Percentiles rank a stretch among this genome's conserved stretches.
These are phyloP conservation scores for Neoniphon sammara DNA, from an alignment of 2,797 vertebrate genomes.

Conservation along the genomic window DNA sequence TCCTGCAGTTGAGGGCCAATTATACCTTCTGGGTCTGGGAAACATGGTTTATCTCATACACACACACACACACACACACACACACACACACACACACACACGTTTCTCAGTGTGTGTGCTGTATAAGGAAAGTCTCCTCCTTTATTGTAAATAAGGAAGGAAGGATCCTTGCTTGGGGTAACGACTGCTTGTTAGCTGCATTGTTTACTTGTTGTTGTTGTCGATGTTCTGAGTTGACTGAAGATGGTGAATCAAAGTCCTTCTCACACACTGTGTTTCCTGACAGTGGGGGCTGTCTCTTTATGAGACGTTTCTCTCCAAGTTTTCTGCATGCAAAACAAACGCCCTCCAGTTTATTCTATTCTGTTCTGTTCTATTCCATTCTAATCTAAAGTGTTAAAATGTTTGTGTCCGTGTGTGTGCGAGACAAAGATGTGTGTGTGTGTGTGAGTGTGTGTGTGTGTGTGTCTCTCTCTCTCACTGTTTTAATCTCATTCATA, in stretches of 20 bases:
- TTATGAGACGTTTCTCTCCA: slow-evolving; percentile 2
- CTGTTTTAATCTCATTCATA: slow-evolving; percentile 79
- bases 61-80: slow-evolving; percentile 3
- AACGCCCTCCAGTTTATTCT: not conserved
- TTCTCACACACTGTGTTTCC: slow-evolving; percentile 14
- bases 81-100: not conserved
- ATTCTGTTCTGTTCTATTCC: not conserved
- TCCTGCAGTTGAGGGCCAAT: slow-evolving; percentile 64
- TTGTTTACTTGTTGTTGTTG: slow-evolving; percentile 53
- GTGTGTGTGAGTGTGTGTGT: slow-evolving; percentile 15
- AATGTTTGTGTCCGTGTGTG: slow-evolving; percentile 45
- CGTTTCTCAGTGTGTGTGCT: too few relatives aligned
- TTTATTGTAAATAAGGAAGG: slow-evolving; percentile 33
- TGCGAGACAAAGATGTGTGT: too few relatives aligned
- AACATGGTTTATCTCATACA: slow-evolving; percentile 44
- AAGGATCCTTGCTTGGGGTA: slow-evolving; percentile 38
- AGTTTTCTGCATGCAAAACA: slow-evolving; percentile 4
- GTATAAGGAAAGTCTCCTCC: slow-evolving; percentile 20
- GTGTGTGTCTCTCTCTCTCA: slow-evolving; percentile 13
- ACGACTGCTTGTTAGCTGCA: slow-evolving; percentile 59
- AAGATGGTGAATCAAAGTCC: slow-evolving; percentile 36
- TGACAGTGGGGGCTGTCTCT: slow-evolving; percentile 12
- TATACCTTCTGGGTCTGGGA: slow-evolving; percentile 56
- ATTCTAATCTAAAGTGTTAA: slow-evolving; percentile 9
- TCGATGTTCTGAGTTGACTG: slow-evolving; percentile 37